These are phyloP conservation scores for Platynereis dumerilii DNA, from an alignment of 2,888 invertebrate species.

Conservation along the genomic window DNA sequence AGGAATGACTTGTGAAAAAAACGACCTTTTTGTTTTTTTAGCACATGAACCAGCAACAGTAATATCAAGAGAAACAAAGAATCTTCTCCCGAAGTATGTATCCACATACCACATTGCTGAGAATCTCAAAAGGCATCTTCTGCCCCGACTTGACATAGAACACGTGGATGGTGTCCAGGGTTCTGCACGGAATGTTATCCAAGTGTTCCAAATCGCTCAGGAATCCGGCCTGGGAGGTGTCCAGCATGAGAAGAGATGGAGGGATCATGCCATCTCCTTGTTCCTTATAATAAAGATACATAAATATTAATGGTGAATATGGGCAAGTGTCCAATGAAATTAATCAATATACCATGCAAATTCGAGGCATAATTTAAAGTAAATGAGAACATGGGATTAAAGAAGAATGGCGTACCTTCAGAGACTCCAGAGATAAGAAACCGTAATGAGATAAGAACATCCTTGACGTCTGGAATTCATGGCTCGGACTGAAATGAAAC, in stretches of 20 bases:
- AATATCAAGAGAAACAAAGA: no score
- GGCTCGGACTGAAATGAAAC: constrained; percentile 40
- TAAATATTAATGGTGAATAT: no score
- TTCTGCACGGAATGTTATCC: constrained; percentile 86
- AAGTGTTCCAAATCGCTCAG: constrained; percentile 79
- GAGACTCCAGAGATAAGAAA: constrained; percentile 73
- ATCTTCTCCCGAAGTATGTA: not conserved
- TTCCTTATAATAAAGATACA: constrained; percentile 18
- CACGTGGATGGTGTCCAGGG: constrained; percentile 89
- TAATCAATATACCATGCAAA: no score
- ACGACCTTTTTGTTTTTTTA: no score
- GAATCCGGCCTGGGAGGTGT: constrained; percentile 76
- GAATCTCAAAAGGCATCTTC: constrained; percentile 77
- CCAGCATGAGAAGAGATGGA: constrained; percentile 75
- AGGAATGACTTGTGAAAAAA: no score
- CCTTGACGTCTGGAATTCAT: constrained; percentile 92
- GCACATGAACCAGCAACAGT: no score
- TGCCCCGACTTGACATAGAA: constrained; percentile 93
- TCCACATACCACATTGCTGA: constrained; percentile 72
- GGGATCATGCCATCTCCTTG: constrained; percentile 39
- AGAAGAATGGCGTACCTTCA: constrained; percentile 65
- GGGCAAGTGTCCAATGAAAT: no score
- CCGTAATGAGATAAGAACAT: constrained; percentile 96
- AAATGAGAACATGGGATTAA: no score
- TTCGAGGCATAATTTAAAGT: no score